Evolutionary conservation across 2,113 vertebrate genomes (phyloP).

Genomic region (Peromyscus californicus): DNA sequence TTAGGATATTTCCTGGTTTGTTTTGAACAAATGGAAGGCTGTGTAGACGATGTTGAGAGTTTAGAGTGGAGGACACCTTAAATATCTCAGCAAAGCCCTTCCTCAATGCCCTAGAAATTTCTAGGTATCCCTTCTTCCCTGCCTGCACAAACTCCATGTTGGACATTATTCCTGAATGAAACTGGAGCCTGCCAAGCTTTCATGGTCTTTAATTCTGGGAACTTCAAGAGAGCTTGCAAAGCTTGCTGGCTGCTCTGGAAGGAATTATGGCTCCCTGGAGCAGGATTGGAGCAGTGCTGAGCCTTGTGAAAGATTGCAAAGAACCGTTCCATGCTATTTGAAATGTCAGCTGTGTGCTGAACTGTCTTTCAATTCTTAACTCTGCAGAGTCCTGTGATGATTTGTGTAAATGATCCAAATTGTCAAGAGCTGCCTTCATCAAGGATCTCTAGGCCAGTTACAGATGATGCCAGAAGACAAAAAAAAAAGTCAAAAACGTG

Average conservation of each 20-base stretch:
- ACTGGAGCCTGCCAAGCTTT: neutral
- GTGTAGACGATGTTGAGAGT: neutral
- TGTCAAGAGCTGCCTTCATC: neutral
- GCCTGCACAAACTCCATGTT: neutral
- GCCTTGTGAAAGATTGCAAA: neutral
- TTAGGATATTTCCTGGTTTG: neutral
- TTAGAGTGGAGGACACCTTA: neutral
- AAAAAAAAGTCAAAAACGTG: neutral
- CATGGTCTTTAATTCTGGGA: neutral
- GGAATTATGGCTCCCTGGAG: neutral
- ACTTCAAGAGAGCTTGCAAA: neutral
- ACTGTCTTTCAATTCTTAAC: neutral
- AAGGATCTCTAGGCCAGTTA: neutral
- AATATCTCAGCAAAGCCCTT: neutral
- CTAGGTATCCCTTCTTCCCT: neutral
- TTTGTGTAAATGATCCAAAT: neutral
- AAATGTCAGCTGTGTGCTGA: neutral
- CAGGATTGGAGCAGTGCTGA: neutral
- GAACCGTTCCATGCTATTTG: neutral
- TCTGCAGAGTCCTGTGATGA: neutral
- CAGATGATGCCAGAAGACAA: neutral
- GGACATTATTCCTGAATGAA: neutral
- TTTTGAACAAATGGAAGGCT: neutral
- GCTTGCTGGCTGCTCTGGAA: neutral
- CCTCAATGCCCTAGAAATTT: neutral